phyloP scores from a whole-genome alignment of 2,888 invertebrate genomes.

The Ferdinandea cuprea region DNA sequence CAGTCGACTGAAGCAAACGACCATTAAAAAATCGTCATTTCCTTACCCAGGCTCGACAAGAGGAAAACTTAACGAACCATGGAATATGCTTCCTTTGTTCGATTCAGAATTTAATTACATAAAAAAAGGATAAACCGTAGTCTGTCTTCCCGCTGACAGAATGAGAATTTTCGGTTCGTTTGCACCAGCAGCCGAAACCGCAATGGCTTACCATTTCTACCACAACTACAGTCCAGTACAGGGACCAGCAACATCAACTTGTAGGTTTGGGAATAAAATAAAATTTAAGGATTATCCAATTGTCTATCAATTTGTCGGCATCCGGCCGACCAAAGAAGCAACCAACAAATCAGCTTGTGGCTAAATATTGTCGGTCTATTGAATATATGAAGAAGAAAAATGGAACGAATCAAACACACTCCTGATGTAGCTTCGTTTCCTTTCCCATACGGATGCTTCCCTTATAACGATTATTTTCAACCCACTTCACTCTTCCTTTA shows the following conservation, averaged over 20 bases:
- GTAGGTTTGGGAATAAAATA: constrained; percentile 46
- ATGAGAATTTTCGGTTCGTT: constrained; percentile 17
- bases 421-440: background rate
- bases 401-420: background rate
- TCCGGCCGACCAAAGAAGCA: constrained; percentile 5
- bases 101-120: constrained; percentile 39
- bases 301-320: constrained; percentile 70
- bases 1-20: constrained; percentile 46
- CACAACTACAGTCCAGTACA: constrained; percentile 5
- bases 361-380: constrained; percentile 38
- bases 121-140: constrained; percentile 37
- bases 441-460: constrained; percentile 22
- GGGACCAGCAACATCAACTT: background rate
- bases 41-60: constrained; percentile 23
- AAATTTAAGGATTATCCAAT: constrained; percentile 66
- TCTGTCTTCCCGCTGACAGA: constrained; percentile 9
- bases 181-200: constrained; percentile 23
- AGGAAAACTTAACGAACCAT: constrained; percentile 68
- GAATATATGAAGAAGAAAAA: background rate
- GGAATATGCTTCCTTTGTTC: constrained; percentile 66
- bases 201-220: constrained; percentile 26
- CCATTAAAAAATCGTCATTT: constrained; percentile 65
- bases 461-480: constrained; percentile 55
- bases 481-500: constrained; percentile 20
- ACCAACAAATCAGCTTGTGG: constrained; percentile 53